Conservation (phyloP, 2,113 vertebrate species). For the Scartelaos histophorus region DNA sequence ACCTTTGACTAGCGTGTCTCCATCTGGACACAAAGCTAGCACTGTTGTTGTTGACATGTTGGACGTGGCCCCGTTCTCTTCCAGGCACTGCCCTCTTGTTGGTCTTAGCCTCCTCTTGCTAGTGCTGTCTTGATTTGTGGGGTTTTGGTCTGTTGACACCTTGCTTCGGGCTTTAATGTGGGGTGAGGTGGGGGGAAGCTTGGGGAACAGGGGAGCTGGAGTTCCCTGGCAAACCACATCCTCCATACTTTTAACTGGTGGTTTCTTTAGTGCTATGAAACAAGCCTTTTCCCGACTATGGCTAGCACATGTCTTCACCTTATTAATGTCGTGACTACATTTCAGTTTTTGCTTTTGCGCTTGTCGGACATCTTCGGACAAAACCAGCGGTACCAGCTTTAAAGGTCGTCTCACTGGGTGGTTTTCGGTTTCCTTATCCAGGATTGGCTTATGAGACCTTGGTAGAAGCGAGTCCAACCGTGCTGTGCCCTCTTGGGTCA, state of each 20-base stretch:
- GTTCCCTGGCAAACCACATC: conserved; percentile 33
- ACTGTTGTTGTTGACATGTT: conserved; percentile 53
- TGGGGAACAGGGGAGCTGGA: conserved; percentile 32
- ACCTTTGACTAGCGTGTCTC: conserved; percentile 48
- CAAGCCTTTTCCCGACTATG: conserved; percentile 20
- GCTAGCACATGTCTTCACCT: conserved; percentile 41
- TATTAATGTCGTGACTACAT: conserved; percentile 54
- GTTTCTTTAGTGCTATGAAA: conserved; percentile 28
- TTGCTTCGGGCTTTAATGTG: neutral
- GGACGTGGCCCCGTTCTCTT: conserved; percentile 69
- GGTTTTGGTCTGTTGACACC: conserved; percentile 20
- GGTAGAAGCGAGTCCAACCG: conserved; percentile 37
- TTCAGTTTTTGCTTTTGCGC: conserved; percentile 77
- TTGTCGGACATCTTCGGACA: conserved; percentile 74
- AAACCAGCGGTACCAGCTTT: conserved; percentile 79
- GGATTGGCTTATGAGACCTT: conserved; percentile 31
- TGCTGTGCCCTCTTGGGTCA: conserved; percentile 25
- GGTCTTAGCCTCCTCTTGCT: conserved; percentile 58
- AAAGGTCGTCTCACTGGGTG: conserved; percentile 62
- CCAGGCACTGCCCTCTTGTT: conserved; percentile 59
- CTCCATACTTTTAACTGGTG: conserved; percentile 34
- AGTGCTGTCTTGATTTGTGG: conserved; percentile 22
- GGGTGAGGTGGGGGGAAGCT: conserved; percentile 28
- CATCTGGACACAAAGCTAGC: conserved; percentile 60
- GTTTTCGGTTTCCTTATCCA: conserved; percentile 47